A percentile compares a stretch with the other conserved stretches of the same genome.
Evolutionary conservation across 2,797 vertebrate genomes (phyloP).

Genomic region (Bradypodion pumilum): DNA sequence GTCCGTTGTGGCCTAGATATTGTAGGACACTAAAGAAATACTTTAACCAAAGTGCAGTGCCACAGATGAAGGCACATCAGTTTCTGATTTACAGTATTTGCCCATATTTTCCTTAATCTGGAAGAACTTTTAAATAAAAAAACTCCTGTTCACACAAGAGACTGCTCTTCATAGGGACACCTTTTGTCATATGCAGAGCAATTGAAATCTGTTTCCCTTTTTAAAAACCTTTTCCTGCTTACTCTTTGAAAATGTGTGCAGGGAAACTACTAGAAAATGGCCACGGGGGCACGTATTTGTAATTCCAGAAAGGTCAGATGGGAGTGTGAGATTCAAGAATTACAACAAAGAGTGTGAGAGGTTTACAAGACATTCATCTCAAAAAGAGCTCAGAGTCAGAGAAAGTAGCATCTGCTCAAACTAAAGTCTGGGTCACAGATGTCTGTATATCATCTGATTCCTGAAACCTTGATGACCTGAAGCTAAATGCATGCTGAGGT

Average conservation of each 20-base stretch:
- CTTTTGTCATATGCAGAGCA: not conserved
- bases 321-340: not conserved
- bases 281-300: not conserved
- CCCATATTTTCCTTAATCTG: not conserved
- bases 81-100: not conserved
- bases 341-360: not conserved
- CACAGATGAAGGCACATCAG: not conserved
- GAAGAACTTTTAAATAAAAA: not conserved
- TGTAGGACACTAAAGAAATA: not conserved
- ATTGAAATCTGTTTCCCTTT: constrained; percentile 4
- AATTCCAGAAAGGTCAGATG: constrained; percentile 6
- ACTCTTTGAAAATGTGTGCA: not conserved
- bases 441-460: not conserved
- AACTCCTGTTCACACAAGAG: not conserved
- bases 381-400: not conserved
- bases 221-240: constrained; percentile 3
- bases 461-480: not conserved
- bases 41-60: not conserved
- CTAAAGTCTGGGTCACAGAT: not conserved
- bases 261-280: not conserved
- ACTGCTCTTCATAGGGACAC: not conserved
- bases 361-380: constrained; percentile 1
- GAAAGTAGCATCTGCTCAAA: not conserved
- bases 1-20: not conserved
- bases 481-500: not conserved